Evolutionary conservation across 2,113 vertebrate genomes (phyloP).

Genomic region (Proteles cristata): DNA sequence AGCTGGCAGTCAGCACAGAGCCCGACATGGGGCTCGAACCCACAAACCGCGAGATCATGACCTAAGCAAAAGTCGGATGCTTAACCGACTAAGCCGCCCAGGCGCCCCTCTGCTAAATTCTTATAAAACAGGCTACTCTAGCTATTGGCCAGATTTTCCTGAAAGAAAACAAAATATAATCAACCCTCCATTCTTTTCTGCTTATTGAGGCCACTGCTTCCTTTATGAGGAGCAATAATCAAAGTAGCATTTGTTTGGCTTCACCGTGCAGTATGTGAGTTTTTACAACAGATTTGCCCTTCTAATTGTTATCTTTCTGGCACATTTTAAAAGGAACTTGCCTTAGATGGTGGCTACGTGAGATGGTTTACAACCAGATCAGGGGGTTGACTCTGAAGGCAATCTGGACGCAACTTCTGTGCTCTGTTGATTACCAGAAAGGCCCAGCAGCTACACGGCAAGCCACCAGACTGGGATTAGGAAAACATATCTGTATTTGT

Average conservation of each 20-base stretch:
- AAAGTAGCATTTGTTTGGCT: constrained; percentile 23
- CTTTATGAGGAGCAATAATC: background rate
- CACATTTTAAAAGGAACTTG: constrained; percentile 32
- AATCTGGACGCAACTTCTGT: constrained; percentile 47
- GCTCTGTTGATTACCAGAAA: background rate
- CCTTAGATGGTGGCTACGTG: background rate
- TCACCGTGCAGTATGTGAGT: background rate
- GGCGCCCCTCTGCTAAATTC: background rate
- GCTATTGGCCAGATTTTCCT: constrained; percentile 7
- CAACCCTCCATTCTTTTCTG: background rate
- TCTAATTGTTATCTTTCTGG: constrained; percentile 44
- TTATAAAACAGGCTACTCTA: background rate
- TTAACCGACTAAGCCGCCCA: no score
- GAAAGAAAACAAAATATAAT: constrained; percentile 27
- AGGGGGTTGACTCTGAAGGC: background rate
- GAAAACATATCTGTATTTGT: background rate
- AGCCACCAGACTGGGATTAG: background rate
- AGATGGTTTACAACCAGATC: background rate
- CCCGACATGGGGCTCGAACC: no score
- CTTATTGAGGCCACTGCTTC: background rate
- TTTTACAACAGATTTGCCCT: constrained; percentile 30
- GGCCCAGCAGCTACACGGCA: background rate
- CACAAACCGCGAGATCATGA: no score
- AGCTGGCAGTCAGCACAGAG: no score
- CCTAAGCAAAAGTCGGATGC: no score